Evolutionary conservation across 2,113 vertebrate species (phyloP), one percentile per base, ranked within the genome.

Genomic region (Colinus virginianus): DNA sequence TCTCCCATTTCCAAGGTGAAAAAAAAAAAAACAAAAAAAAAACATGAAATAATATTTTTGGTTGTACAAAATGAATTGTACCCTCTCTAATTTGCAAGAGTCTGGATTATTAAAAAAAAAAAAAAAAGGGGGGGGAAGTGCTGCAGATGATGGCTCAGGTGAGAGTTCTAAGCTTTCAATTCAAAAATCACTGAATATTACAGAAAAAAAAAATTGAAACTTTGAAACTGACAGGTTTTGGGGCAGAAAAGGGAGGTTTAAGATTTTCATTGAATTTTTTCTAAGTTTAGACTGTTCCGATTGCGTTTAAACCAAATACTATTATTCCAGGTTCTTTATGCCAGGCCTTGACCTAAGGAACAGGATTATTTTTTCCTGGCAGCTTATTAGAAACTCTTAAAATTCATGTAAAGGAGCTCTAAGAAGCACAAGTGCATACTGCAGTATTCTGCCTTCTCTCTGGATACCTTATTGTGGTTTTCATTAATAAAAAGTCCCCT

Each of bases 311-410:
- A 67, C 17, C 3, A 70, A 56, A 32, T 68, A 51, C 68, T 58
- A 49, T 11, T 78, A 8, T 56, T 76, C n/a, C 7, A 46, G 30
- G 59, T 55, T 71, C 15, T 45, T 72, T 76, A 62, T 34, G 55
- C 46, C 61, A 87, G 74, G 59, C 63, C 96, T 96, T 84, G 77
- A 88, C 51, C 48, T 79, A 64, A 87, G 84, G 83, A 94, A 78
- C 28, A 23, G 12, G 25, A 28, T 38, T 30, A 2, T 55, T 55
- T 49, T 46, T 74, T 93, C 71, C 70, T 61, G 88, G n/a, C 4
- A 58, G 51, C 36, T 94, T 75, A 38, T 94, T 88, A 93, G 90
- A 95, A 97, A 97, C 71, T 88, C 74, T 67, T 64, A 61, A 25
- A 94, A 96, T 87, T 28, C 28, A 85, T 75, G 89, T 70, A 91